Base-by-base conservation (phyloP, 2,797 vertebrate species). In the Tenualosa ilisha region DNA sequence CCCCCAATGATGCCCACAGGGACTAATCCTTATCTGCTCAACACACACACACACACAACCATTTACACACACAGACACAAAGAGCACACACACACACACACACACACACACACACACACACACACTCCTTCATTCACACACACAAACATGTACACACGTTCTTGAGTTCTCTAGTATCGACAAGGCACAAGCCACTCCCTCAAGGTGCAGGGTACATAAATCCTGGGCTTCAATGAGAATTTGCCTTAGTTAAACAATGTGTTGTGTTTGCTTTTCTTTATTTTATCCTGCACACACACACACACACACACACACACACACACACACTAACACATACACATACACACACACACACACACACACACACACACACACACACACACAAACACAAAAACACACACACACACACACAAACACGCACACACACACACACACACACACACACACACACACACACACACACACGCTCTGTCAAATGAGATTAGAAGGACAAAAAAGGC, bases 101-200 rank as follows among this genome's bases (percentile, higher is more conserved):
- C 31, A 31, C 31, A 31, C 31, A 31, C 31, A 31, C 31, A 1
- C 31, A 1, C 31, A 31, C 31, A 31, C 31, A 31, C 31, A 31
- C 31, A 31, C 31, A 31, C 31, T 31, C 31, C 31, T 31, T 31
- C 31, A 31, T 31, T 31, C 61, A 88, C 88, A 83, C 84, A 63
- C 85, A 56, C 63, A 83, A 40, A 88, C 51, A 82, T 13, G 75
- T 31, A 68, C 51, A 81, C 50, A 81, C n/a, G 5, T 17, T 17
- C 31, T 72, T 20, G 26, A 3, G 3, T 31, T 12, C 26, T 31
- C 65, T 37, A 68, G 15, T 37, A 37, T 12, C 31, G 3, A 68
- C 9, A 22, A 56, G 4, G 4, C 9, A 2, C 54, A 20, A 17
- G 54, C 20, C 54, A 56, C 17, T 22, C 17, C 17, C 54, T 56